Evolutionary conservation across 2,113 vertebrate species (phyloP).

Genomic region (Hemiprocne comata): DNA sequence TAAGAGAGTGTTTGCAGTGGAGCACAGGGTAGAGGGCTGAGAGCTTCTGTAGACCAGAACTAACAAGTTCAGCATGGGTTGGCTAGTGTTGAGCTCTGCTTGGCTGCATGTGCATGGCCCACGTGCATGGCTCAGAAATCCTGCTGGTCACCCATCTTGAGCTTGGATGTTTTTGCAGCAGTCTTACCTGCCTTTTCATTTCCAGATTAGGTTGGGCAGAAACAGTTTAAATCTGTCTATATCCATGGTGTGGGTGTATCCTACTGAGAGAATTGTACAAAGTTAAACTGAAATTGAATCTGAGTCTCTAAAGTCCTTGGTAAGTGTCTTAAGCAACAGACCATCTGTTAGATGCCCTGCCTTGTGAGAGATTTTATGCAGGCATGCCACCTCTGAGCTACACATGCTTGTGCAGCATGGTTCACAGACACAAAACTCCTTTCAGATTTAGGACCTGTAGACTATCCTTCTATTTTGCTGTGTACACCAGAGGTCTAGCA

Average conservation of each 20-base stretch:
- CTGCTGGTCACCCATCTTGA: background rate
- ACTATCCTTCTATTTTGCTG: background rate
- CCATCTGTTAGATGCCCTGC: background rate
- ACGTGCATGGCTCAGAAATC: background rate
- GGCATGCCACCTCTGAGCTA: background rate
- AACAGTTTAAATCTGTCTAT: slow-evolving; percentile 9
- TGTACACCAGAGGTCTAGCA: background rate
- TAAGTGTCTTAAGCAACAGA: slow-evolving; percentile 25
- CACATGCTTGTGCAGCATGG: background rate
- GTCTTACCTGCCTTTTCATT: slow-evolving; percentile 8
- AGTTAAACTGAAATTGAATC: slow-evolving; percentile 38
- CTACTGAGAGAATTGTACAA: slow-evolving; percentile 17
- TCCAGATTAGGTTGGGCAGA: slow-evolving; percentile 28
- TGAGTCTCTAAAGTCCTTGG: background rate
- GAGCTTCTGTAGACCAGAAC: background rate
- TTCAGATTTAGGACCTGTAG: background rate
- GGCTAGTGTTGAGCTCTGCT: background rate
- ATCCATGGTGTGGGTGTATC: background rate
- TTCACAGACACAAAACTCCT: background rate
- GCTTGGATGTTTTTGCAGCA: background rate
- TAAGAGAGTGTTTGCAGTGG: background rate
- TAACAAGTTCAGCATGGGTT: background rate
- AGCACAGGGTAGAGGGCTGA: background rate
- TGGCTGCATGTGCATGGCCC: background rate
- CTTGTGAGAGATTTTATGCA: background rate